A percentile compares a stretch with the other conserved stretches of the same genome.
Conservation (phyloP, 2,888 invertebrate species). For the Pherbina coryleti region DNA sequence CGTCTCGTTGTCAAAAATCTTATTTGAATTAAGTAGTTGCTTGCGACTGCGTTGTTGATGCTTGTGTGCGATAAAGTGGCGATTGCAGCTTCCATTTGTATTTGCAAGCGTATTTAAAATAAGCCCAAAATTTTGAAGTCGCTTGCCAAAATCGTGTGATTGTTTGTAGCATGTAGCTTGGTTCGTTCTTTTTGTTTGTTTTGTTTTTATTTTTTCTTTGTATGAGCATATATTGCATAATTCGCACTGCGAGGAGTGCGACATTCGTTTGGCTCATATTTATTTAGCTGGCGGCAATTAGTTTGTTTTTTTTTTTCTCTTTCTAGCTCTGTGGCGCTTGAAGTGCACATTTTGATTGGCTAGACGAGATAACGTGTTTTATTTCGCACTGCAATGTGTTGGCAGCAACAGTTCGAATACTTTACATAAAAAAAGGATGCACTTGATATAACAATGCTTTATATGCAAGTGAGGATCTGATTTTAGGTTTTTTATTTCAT, state of each 20-base stretch:
- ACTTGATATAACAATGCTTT: neutral
- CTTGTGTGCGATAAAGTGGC: too few relatives aligned
- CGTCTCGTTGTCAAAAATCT: too few relatives aligned
- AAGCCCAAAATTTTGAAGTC: too few relatives aligned
- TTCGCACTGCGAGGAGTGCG: neutral
- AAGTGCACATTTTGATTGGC: conserved; percentile 32
- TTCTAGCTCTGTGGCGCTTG: neutral
- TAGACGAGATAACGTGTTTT: conserved; percentile 36
- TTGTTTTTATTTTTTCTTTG: neutral
- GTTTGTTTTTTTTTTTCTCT: neutral
- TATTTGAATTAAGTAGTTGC: too few relatives aligned
- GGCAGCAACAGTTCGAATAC: neutral
- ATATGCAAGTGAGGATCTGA: too few relatives aligned
- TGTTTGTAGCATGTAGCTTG: too few relatives aligned
- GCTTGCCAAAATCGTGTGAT: too few relatives aligned
- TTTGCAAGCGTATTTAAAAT: too few relatives aligned
- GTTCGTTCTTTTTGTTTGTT: neutral
- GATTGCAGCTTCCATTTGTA: neutral
- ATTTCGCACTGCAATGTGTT: conserved; percentile 4
- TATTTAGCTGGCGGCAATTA: conserved; percentile 11
- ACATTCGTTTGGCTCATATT: neutral
- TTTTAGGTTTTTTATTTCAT: too few relatives aligned
- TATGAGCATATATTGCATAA: neutral
- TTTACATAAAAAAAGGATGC: neutral
- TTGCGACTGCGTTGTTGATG: too few relatives aligned